Evolutionary conservation across 1,140 invertebrate genomes (phyloP).

Genomic region (Neuroterus valhalla): DNA sequence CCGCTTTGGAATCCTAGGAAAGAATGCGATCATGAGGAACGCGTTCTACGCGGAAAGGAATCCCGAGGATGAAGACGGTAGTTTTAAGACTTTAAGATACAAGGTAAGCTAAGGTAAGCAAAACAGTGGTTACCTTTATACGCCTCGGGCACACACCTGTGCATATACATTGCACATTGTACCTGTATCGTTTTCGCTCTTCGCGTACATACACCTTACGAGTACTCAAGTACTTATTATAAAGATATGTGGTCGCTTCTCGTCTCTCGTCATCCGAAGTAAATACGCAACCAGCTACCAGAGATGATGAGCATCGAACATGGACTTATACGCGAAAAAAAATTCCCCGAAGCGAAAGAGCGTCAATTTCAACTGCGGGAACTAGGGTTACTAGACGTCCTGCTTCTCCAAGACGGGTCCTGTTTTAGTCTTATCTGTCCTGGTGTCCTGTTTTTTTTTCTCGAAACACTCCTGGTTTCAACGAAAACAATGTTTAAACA

Average conservation of each 20-base stretch:
- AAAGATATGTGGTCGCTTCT: neutral
- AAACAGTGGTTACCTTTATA: slow-evolving; percentile 2
- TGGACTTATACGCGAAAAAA: too few species aligned
- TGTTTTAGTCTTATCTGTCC: too few species aligned
- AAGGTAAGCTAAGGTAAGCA: slow-evolving; percentile 3
- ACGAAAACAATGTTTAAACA: too few species aligned
- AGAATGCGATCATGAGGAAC: slow-evolving; percentile 63
- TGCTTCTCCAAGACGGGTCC: too few species aligned
- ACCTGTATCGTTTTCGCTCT: neutral
- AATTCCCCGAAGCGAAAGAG: too few species aligned
- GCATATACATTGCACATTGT: slow-evolving; percentile 6
- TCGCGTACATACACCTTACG: slow-evolving; percentile 13
- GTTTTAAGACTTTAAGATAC: slow-evolving; percentile 16
- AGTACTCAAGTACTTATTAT: slow-evolving; percentile 36
- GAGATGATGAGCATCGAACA: neutral
- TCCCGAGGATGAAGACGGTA: slow-evolving; percentile 59
- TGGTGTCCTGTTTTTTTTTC: too few species aligned
- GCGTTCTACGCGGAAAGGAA: slow-evolving; percentile 62
- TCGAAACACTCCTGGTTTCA: too few species aligned
- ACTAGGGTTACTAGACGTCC: too few species aligned
- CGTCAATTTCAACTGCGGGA: too few species aligned
- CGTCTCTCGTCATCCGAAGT: neutral
- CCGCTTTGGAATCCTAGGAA: slow-evolving; percentile 50
- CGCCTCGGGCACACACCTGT: slow-evolving; percentile 12
- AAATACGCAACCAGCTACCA: neutral